Evolutionary conservation across 2,888 invertebrate species (phyloP).

Genomic region (Meta bourneti): DNA sequence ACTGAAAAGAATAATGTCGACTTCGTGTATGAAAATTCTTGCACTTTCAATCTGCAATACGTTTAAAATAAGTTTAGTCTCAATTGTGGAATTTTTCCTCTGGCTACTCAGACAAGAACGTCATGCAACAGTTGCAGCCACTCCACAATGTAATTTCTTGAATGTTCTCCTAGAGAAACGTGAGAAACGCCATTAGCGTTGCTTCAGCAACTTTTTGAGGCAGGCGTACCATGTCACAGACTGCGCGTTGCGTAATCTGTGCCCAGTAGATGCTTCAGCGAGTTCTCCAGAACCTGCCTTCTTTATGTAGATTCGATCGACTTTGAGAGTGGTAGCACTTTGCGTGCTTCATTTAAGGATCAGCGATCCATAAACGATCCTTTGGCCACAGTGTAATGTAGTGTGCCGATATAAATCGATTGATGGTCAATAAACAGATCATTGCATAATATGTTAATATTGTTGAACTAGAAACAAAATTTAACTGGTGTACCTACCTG

Average conservation of each 20-base stretch:
- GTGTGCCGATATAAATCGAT: neutral
- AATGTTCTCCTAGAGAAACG: neutral
- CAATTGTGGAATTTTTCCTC: too few relatives aligned
- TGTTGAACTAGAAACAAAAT: too few relatives aligned
- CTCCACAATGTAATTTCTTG: neutral
- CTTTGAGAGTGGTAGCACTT: too few relatives aligned
- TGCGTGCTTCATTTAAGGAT: constrained; percentile 6
- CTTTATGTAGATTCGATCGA: neutral
- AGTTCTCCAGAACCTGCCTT: neutral
- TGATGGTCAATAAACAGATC: too few relatives aligned
- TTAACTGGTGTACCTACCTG: too few relatives aligned
- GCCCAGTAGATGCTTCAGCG: neutral
- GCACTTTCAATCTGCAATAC: too few relatives aligned
- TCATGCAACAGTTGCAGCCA: neutral
- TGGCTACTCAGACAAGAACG: neutral
- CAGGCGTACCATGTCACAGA: constrained; percentile 18
- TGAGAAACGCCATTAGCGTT: constrained; percentile 20
- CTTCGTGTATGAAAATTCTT: too few relatives aligned
- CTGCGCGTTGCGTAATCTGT: neutral
- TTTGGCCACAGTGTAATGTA: neutral
- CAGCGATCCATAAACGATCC: neutral
- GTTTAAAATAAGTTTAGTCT: too few relatives aligned
- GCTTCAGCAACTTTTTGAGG: constrained; percentile 13
- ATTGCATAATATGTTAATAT: too few relatives aligned
- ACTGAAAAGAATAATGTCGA: too few relatives aligned